These are phyloP conservation scores for Oryzias dopingdopingensis DNA, from an alignment of 2,797 vertebrate genomes.

Conservation along the genomic window DNA sequence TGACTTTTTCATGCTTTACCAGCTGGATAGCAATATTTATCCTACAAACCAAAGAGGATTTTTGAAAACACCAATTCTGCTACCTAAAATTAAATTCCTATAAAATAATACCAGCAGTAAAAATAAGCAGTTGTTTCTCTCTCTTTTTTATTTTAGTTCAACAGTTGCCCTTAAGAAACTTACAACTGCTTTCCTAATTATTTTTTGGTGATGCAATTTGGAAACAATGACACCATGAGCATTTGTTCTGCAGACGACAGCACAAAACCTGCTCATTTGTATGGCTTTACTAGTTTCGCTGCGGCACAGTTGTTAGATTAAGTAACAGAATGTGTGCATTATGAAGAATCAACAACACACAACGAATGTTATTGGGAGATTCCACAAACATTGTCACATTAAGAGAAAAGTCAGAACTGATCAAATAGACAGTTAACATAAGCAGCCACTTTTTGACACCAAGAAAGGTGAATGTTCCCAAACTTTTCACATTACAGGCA, in stretches of 20 bases:
- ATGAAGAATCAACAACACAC: slow-evolving; percentile 19
- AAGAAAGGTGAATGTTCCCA: slow-evolving; percentile 41
- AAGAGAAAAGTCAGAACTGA: slow-evolving; percentile 26
- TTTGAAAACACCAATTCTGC: no score
- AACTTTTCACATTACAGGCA: slow-evolving; percentile 73
- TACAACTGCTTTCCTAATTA: not conserved
- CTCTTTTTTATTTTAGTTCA: not conserved
- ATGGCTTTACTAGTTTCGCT: slow-evolving; percentile 30
- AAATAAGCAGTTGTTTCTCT: not conserved
- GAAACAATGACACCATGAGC: slow-evolving; percentile 16
- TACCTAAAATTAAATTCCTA: no score
- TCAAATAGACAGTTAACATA: slow-evolving; percentile 22
- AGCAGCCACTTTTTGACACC: slow-evolving; percentile 26
- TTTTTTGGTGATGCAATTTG: not conserved
- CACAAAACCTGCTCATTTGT: slow-evolving; percentile 25
- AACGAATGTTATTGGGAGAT: slow-evolving; percentile 26
- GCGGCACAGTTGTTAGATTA: slow-evolving; percentile 13
- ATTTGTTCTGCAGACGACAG: slow-evolving; percentile 35
- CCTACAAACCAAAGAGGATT: slow-evolving; percentile 13
- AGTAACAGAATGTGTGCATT: slow-evolving; percentile 14
- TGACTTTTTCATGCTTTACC: slow-evolving; percentile 8
- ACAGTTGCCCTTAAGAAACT: not conserved
- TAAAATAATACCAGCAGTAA: slow-evolving; percentile 1
- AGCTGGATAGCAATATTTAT: slow-evolving; percentile 7
- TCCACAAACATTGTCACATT: slow-evolving; percentile 33